A percentile compares a stretch with the other conserved stretches of the same genome.
phyloP scores from a whole-genome alignment of 1,140 invertebrate genomes.

The Drosophila mojavensis region DNA sequence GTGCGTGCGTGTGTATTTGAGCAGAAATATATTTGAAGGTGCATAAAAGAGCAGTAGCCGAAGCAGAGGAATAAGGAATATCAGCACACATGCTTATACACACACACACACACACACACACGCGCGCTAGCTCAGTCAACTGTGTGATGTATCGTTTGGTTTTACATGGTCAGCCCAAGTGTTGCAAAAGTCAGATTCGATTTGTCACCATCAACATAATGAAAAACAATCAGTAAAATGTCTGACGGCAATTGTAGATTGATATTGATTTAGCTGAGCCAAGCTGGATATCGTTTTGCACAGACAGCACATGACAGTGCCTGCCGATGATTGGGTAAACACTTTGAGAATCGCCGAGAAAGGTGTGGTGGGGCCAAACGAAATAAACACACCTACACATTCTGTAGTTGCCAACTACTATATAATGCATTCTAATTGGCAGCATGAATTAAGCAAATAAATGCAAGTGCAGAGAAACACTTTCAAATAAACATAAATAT shows the following conservation, averaged over 20 bases:
- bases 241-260: slow-evolving; percentile 58
- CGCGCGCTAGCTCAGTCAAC: slow-evolving; percentile 33
- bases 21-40: slow-evolving; percentile 53
- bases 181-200: slow-evolving; percentile 59
- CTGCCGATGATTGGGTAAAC: slow-evolving; percentile 18
- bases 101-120: slow-evolving; percentile 21
- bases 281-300: slow-evolving; percentile 14
- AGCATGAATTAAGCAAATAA: not conserved
- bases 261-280: slow-evolving; percentile 59
- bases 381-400: no score
- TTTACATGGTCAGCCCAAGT: slow-evolving; percentile 71
- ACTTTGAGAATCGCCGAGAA: slow-evolving; percentile 7
- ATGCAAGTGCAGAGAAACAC: not conserved
- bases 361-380: not conserved
- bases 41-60: slow-evolving; percentile 56
- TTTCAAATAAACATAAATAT: no score
- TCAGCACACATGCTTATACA: slow-evolving; percentile 26
- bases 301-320: not conserved
- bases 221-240: slow-evolving; percentile 75
- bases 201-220: slow-evolving; percentile 77
- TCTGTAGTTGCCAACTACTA: not conserved
- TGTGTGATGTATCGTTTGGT: slow-evolving; percentile 76
- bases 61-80: slow-evolving; percentile 38
- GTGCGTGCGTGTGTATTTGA: slow-evolving; percentile 13
- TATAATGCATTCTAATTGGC: slow-evolving; percentile 1